Percentiles rank a stretch among this genome's conserved stretches.
Evolutionary conservation across 2,888 invertebrate genomes (phyloP).

Genomic region (Linnaemya tessellans): DNA sequence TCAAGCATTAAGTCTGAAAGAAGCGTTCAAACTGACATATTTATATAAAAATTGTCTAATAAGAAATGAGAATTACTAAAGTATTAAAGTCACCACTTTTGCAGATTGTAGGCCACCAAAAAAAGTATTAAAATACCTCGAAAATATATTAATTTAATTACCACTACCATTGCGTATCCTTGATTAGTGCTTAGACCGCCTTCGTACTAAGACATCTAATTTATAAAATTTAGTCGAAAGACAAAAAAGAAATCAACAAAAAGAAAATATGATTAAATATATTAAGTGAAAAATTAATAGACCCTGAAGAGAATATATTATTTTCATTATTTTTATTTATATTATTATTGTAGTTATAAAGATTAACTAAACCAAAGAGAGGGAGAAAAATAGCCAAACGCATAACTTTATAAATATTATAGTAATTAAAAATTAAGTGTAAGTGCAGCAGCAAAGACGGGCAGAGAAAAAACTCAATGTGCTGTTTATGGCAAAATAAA

Average conservation of each 20-base stretch:
- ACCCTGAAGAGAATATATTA: slow-evolving; percentile 69
- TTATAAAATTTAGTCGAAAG: slow-evolving; percentile 36
- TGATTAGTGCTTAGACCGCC: not conserved
- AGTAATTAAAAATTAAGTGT: slow-evolving; percentile 28
- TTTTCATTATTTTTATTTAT: slow-evolving; percentile 47
- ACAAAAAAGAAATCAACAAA: slow-evolving; percentile 36
- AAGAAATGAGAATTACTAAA: too few species aligned
- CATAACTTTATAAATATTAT: slow-evolving; percentile 8
- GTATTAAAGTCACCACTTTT: too few species aligned
- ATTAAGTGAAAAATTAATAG: slow-evolving; percentile 68
- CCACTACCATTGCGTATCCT: not conserved
- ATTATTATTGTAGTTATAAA: slow-evolving; percentile 26
- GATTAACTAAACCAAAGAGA: slow-evolving; percentile 11
- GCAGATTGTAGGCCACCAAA: too few species aligned
- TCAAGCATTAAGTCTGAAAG: too few species aligned
- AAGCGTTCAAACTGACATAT: too few species aligned
- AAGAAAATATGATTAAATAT: slow-evolving; percentile 50
- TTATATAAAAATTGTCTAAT: too few species aligned
- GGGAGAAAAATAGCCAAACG: not conserved
- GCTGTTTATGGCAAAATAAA: slow-evolving; percentile 12
- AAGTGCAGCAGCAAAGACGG: slow-evolving; percentile 14
- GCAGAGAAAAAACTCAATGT: not conserved
- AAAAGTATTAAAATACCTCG: too few species aligned
- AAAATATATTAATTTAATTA: too few species aligned
- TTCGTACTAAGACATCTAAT: not conserved